Evolutionary conservation across 2,113 vertebrate species (phyloP).

Genomic region (Pelecanoides urinatrix): DNA sequence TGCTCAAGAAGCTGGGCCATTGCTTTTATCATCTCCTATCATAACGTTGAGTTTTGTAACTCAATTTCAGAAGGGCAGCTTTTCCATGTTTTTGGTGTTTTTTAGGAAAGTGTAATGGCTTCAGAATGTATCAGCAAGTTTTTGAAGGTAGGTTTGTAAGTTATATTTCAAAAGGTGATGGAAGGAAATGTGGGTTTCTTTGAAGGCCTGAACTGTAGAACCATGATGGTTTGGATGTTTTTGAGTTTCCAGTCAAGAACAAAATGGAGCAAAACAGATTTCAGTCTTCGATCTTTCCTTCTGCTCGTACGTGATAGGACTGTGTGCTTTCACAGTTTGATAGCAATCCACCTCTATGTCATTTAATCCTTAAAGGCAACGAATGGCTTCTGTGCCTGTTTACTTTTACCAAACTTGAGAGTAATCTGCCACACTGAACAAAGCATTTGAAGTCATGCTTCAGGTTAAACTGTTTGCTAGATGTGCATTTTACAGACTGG

Average conservation of each 20-base stretch:
- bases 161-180: not conserved
- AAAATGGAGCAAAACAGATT: not conserved
- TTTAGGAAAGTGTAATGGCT: not conserved
- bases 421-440: not conserved
- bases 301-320: not conserved
- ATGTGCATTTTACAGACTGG: not conserved
- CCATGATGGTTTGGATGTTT: not conserved
- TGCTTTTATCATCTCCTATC: not conserved
- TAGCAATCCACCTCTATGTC: accelerated
- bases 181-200: not conserved
- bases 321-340: not conserved
- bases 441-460: not conserved
- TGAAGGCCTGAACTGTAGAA: not conserved
- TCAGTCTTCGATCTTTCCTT: not conserved
- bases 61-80: not conserved
- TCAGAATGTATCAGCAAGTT: not conserved
- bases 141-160: not conserved
- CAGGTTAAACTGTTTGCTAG: not conserved
- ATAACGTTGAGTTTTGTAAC: not conserved
- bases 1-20: not conserved
- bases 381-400: not conserved
- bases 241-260: not conserved
- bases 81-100: not conserved
- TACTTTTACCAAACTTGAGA: not conserved
- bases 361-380: not conserved